phyloP scores from a whole-genome alignment of 2,888 invertebrate genomes.

The Cephus nigrinus region DNA sequence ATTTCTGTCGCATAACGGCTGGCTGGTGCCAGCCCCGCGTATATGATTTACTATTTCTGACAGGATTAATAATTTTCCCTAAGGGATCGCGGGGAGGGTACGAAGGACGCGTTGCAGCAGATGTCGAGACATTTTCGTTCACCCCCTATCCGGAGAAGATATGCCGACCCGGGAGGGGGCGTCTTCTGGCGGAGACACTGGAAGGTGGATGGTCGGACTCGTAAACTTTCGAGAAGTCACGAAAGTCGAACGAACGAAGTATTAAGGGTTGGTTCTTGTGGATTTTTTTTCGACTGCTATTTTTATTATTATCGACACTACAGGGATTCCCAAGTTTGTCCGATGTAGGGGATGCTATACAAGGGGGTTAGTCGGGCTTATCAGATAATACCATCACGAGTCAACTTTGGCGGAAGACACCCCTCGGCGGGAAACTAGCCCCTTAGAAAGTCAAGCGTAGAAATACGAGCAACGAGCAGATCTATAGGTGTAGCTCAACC shows the following conservation, averaged over 20 bases:
- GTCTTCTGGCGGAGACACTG: neutral
- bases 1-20: neutral
- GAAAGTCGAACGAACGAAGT: neutral
- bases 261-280: neutral
- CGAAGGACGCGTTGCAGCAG: conserved; percentile 49
- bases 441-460: neutral
- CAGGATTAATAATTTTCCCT: conserved; percentile 61
- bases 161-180: neutral
- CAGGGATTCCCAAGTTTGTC: neutral
- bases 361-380: conserved; percentile 8
- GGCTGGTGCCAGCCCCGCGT: conserved; percentile 5
- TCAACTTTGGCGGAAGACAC: neutral
- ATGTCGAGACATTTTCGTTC: conserved; percentile 59
- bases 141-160: neutral
- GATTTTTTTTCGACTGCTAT: neutral
- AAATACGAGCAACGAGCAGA: neutral
- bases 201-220: neutral
- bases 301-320: neutral
- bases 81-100: conserved; percentile 25
- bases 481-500: neutral
- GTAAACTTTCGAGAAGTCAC: neutral
- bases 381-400: conserved; percentile 21
- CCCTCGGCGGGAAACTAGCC: neutral
- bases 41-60: conserved; percentile 61
- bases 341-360: neutral